These are phyloP conservation scores for Nyctereutes procyonoides DNA, from an alignment of 2,113 vertebrate species.

Conservation along the genomic window DNA sequence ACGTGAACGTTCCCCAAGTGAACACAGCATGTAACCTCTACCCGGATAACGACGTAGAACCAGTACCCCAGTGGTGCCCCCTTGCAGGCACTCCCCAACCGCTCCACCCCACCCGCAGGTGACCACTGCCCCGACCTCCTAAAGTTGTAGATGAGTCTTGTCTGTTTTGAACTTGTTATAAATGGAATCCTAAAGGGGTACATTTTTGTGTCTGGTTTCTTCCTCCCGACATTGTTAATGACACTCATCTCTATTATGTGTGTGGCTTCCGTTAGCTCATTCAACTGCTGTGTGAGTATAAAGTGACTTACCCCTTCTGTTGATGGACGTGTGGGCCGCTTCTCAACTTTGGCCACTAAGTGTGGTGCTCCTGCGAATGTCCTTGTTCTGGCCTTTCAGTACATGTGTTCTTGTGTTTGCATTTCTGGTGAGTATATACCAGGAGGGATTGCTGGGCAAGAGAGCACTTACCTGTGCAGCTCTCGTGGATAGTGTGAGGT, in stretches of 20 bases:
- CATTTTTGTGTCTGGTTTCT: not conserved
- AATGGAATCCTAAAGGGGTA: not conserved
- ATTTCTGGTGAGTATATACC: not conserved
- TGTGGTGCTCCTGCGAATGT: not conserved
- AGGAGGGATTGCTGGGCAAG: not conserved
- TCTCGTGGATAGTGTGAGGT: not conserved
- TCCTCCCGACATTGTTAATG: not conserved
- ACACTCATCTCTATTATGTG: not conserved
- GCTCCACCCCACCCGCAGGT: not conserved
- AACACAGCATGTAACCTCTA: not conserved
- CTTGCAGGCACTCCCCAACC: fast-evolving
- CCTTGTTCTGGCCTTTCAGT: not conserved
- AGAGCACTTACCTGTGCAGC: not conserved
- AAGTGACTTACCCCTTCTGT: not conserved
- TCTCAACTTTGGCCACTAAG: not conserved
- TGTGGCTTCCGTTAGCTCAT: not conserved
- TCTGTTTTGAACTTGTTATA: not conserved
- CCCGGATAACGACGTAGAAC: not conserved
- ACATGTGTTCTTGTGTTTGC: not conserved
- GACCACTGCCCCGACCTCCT: not conserved
- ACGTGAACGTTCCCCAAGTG: not conserved
- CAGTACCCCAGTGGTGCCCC: not conserved
- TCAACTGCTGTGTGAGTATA: not conserved
- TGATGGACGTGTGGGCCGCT: not conserved
- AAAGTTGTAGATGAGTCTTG: not conserved